Conservation (phyloP, 2,797 vertebrate genomes). For the Acanthornis magna region DNA sequence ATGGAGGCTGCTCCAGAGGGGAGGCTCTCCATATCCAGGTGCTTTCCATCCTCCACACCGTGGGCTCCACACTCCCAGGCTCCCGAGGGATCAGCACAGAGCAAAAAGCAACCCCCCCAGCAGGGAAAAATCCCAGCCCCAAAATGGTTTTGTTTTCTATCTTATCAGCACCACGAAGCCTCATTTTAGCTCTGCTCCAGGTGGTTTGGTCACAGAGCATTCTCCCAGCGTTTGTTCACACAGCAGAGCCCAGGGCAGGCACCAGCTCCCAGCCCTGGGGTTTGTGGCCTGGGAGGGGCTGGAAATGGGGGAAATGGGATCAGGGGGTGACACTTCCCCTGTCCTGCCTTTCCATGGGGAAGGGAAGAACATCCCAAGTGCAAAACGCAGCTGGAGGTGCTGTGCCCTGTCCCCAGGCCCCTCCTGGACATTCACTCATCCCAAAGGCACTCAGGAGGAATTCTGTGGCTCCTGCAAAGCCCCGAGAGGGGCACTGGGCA, state of each 20-base stretch:
- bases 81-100: not conserved
- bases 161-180: not conserved
- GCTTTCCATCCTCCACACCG: not conserved
- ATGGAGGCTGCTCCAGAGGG: not conserved
- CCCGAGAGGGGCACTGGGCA: accelerated
- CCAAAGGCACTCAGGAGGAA: accelerated
- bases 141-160: accelerated
- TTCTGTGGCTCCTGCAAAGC: not conserved
- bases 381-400: not conserved
- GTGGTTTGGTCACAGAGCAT: not conserved
- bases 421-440: not conserved
- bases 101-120: not conserved
- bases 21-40: not conserved
- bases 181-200: not conserved
- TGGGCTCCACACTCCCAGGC: not conserved
- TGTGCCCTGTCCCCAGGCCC: not conserved
- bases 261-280: not conserved
- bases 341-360: not conserved
- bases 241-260: not conserved
- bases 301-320: not conserved
- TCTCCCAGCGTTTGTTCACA: accelerated
- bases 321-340: not conserved
- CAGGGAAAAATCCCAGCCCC: not conserved
- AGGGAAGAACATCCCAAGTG: not conserved
- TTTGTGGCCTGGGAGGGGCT: too few species aligned